A percentile compares a stretch with the other conserved stretches of the same genome.
phyloP scores from a whole-genome alignment of 1,140 invertebrate species.

The Spodoptera frugiperda region DNA sequence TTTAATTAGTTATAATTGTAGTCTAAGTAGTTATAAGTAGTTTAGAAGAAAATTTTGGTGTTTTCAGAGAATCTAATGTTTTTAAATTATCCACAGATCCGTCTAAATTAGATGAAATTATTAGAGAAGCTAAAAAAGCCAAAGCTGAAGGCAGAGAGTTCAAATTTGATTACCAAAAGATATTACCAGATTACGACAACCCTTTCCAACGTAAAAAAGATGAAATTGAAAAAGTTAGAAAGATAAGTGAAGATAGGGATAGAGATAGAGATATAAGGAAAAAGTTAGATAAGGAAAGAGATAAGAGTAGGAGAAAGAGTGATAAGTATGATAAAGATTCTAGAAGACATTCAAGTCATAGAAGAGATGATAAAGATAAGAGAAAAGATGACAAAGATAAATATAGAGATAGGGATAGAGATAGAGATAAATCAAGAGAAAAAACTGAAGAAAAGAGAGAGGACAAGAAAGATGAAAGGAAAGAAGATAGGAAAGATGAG shows the following conservation, averaged over 20 bases:
- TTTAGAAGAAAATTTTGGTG: too few species aligned
- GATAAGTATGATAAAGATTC: slow-evolving; percentile 62
- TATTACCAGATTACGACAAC: slow-evolving; percentile 79
- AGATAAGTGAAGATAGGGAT: slow-evolving; percentile 46
- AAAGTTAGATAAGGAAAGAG: slow-evolving; percentile 58
- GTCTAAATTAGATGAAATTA: slow-evolving; percentile 78
- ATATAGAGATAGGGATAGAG: slow-evolving; percentile 48
- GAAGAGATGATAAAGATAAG: slow-evolving; percentile 64
- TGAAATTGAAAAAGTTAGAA: slow-evolving; percentile 56
- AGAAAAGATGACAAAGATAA: slow-evolving; percentile 50
- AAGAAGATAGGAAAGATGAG: slow-evolving; percentile 53
- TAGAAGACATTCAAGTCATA: slow-evolving; percentile 64
- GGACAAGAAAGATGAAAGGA: slow-evolving; percentile 57
- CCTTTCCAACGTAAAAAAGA: slow-evolving; percentile 80
- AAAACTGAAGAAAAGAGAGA: slow-evolving; percentile 48
- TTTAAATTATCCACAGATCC: slow-evolving; percentile 67
- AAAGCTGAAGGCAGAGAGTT: slow-evolving; percentile 75
- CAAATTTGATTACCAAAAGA: slow-evolving; percentile 79
- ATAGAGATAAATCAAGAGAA: slow-evolving; percentile 49
- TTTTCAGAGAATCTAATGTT: neutral
- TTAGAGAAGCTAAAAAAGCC: slow-evolving; percentile 78
- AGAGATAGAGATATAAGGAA: slow-evolving; percentile 49
- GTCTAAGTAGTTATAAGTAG: too few species aligned
- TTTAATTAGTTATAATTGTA: neutral
- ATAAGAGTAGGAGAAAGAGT: slow-evolving; percentile 57